Evolutionary conservation across 2,888 invertebrate genomes (phyloP).

Genomic region (Drosophila neonasuta): DNA sequence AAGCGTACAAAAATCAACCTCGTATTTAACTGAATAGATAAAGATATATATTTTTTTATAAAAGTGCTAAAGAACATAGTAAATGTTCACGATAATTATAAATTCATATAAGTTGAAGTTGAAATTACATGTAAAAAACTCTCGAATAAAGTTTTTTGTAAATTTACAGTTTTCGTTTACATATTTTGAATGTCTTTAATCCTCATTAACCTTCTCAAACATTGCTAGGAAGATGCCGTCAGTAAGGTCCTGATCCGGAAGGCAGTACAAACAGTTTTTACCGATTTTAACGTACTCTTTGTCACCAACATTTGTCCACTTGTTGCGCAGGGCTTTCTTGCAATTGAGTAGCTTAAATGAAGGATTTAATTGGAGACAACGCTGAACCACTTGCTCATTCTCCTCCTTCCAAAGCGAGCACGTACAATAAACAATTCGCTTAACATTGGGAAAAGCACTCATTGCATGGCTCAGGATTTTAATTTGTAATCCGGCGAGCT

Average conservation of each 20-base stretch:
- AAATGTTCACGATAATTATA: constrained; percentile 32
- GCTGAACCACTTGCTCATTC: constrained; percentile 92
- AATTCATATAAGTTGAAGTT: constrained; percentile 36
- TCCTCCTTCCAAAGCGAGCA: constrained; percentile 95
- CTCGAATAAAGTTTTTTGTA: constrained; percentile 52
- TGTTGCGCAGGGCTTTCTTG: constrained; percentile 84
- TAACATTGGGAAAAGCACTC: constrained; percentile 90
- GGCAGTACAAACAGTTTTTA: constrained; percentile 90
- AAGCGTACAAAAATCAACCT: constrained; percentile 21
- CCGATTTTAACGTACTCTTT: constrained; percentile 86
- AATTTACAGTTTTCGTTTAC: background rate
- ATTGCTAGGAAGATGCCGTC: constrained; percentile 98
- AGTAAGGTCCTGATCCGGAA: constrained; percentile 89
- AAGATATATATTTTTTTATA: constrained; percentile 36
- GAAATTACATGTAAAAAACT: constrained; percentile 35
- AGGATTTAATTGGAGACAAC: constrained; percentile 78
- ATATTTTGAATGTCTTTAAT: constrained; percentile 9
- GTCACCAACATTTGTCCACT: constrained; percentile 88
- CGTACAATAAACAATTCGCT: constrained; percentile 96
- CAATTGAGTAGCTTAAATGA: constrained; percentile 86
- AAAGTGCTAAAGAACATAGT: constrained; percentile 26
- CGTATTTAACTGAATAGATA: constrained; percentile 22
- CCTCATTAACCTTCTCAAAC: constrained; percentile 85
- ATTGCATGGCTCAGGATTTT: constrained; percentile 94
- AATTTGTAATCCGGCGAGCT: constrained; percentile 90